A percentile compares a stretch with the other conserved stretches of the same genome.
Conservation (phyloP, 1,140 invertebrate genomes). For the Halictus rubicundus region DNA sequence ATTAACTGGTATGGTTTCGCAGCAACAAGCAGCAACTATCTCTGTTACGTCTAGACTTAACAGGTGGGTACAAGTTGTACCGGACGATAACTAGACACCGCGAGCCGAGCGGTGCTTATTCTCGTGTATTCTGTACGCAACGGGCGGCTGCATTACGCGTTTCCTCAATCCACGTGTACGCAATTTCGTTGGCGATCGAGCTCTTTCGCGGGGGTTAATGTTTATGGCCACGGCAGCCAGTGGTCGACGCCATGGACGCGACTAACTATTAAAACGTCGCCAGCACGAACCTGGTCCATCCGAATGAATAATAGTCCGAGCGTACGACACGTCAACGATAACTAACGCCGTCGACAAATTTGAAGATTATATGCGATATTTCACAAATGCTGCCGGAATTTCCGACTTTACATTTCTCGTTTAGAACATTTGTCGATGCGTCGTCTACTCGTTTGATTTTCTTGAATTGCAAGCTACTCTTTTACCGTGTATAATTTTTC, state of each 20-base stretch:
- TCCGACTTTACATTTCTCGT: too few relatives aligned
- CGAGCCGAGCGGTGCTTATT: background rate
- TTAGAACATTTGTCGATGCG: too few relatives aligned
- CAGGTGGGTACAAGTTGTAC: constrained; percentile 15
- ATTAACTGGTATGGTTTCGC: constrained; percentile 32
- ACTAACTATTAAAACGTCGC: constrained; percentile 50
- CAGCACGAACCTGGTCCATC: constrained; percentile 13
- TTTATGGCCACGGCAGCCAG: constrained; percentile 14
- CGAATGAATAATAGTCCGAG: constrained; percentile 60
- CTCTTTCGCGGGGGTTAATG: constrained; percentile 20
- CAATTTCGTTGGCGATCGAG: constrained; percentile 33
- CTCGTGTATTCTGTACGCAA: constrained; percentile 24
- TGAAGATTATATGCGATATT: constrained; percentile 48
- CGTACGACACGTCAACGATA: constrained; percentile 49
- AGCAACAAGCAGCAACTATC: constrained; percentile 13
- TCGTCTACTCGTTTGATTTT: too few relatives aligned
- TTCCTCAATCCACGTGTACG: constrained; percentile 16
- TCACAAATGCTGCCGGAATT: background rate
- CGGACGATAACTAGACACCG: constrained; percentile 20
- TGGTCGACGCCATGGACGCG: background rate
- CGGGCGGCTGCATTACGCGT: constrained; percentile 16
- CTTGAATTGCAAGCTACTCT: too few relatives aligned
- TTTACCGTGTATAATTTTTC: too few relatives aligned
- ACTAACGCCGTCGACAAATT: constrained; percentile 58
- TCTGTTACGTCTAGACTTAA: background rate